Base-by-base conservation (phyloP, 2,113 vertebrate species). In the Oreochromis niloticus region DNA sequence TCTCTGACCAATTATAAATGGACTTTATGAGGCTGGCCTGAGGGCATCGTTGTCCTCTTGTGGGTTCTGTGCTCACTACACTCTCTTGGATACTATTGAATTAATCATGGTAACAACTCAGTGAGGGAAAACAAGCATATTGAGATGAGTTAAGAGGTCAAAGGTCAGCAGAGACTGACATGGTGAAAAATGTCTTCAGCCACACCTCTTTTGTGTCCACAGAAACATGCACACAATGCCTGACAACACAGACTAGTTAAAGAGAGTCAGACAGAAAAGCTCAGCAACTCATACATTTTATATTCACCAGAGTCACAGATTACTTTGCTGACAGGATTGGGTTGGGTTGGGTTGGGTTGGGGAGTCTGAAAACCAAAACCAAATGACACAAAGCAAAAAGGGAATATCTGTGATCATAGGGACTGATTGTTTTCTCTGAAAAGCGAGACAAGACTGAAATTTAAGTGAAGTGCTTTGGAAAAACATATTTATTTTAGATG, bases 301-400 rank as follows among this genome's bases (percentile, higher is more conserved):
- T 93, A 89, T 91, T 93, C 85, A 90, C 86, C 81, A 36, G 12
- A 22, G 63, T 86, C 66, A 39, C 50, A 41, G 17, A 16, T 86
- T 83, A 75, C 88, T 93, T 19, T 83, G 59, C 32, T 73, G 16
- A 50, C 16, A 7, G 46, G 46, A 17, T 17, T 48, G 14, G 46
- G 46, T 17, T 48, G 14, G 46, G 46, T 16, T 2, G 19, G 10
- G 68, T 19, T 56, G 11, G 46, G 16, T 17, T 19, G 50, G 50
- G 50, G 50, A 52, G 17, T 52, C 48, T 52, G 48, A 52, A 52
- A 52, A 52, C 17, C 48, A 52, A 19, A 52, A 52, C 17, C 48
- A 52, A 52, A 19, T 52, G 17, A 52, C 48, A 19, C 48, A 52
- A 52, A 52, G 48, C 24, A 24, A 24, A 24, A 9, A 52, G 8